Conservation (phyloP, 1,140 invertebrate species). For the Lordiphosa clarofinis region DNA sequence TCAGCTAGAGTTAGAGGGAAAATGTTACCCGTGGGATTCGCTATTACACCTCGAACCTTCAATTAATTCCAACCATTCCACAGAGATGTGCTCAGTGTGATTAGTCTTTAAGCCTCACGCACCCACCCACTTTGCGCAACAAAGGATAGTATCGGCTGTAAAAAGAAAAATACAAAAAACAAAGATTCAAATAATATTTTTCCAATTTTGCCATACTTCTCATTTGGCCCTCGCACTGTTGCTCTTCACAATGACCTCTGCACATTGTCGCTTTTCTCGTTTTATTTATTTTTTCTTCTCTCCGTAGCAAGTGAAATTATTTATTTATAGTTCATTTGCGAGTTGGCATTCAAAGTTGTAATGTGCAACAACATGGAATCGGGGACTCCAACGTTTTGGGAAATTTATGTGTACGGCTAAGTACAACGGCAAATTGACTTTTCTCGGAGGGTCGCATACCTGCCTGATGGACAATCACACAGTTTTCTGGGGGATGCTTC, state of each 20-base stretch:
- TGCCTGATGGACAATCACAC: conserved; percentile 10
- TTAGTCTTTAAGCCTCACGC: no score
- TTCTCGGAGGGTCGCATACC: conserved; percentile 10
- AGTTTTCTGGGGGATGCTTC: neutral
- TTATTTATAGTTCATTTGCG: conserved; percentile 76
- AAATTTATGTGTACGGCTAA: conserved; percentile 47
- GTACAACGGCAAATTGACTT: conserved; percentile 58
- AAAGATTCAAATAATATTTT: no score
- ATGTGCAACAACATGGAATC: conserved; percentile 40
- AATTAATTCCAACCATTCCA: no score
- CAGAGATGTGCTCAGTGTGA: no score
- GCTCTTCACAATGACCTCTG: conserved; percentile 24
- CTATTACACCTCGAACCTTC: no score
- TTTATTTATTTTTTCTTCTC: conserved; percentile 18
- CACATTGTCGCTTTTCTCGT: conserved; percentile 19
- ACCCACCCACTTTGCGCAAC: no score
- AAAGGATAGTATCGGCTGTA: no score
- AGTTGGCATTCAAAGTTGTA: conserved; percentile 63
- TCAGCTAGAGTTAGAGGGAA: no score
- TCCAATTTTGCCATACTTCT: no score
- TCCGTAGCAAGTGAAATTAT: conserved; percentile 65
- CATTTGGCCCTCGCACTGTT: neutral
- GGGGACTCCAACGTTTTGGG: conserved; percentile 7
- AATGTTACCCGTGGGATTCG: no score
- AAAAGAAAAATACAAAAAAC: no score